Evolutionary conservation across 1,140 invertebrate species (phyloP), one percentile per base, ranked within the genome.

Genomic region (Nymphalis io): DNA sequence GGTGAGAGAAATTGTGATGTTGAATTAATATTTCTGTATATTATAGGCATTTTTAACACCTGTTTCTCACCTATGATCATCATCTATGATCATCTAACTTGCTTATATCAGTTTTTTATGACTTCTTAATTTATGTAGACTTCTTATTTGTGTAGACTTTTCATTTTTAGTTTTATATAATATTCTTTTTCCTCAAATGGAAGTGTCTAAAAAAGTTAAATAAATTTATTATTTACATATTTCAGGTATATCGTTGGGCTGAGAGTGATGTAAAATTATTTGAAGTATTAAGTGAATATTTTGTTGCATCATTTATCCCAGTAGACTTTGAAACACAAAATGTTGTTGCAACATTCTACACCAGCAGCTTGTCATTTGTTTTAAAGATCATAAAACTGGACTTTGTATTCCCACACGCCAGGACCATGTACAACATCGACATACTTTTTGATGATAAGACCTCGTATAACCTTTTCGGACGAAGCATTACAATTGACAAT

Each of bases 361-460:
- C 89, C 46, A 83, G 78, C 48, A 89, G 81, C 58, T 61, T 89
- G 10, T 72, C 51, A 38, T 72, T 89, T 6, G 70, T 89, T 39
- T 5, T 78, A 8, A 86, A 87, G 62, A 76, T 89, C 10, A 78
- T 88, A 3, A 88, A 82, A 71, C 62, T 82, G 3, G 85, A 89
- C 66, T 91, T 91, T 46, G 80, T 87, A 72, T 89, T 89, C 62
- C 83, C 83, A n/a, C 81, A 79, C 38, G 27, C 74, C 44, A 74
- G 81, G 33, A 84, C 77, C 18, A 85, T 86, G 85, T 84, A 72
- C 21, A 86, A 81, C 68, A 65, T 91, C 20, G 86, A 89, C 46
- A 75, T 91, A 60, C 48, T 91, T 15, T 82, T 89, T 11, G 85
- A 89, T 75, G 85, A 89, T 62, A 88, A 86, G 61, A 82, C 63